phyloP scores from a whole-genome alignment of 2,113 vertebrate species.

The Camelus dromedarius region DNA sequence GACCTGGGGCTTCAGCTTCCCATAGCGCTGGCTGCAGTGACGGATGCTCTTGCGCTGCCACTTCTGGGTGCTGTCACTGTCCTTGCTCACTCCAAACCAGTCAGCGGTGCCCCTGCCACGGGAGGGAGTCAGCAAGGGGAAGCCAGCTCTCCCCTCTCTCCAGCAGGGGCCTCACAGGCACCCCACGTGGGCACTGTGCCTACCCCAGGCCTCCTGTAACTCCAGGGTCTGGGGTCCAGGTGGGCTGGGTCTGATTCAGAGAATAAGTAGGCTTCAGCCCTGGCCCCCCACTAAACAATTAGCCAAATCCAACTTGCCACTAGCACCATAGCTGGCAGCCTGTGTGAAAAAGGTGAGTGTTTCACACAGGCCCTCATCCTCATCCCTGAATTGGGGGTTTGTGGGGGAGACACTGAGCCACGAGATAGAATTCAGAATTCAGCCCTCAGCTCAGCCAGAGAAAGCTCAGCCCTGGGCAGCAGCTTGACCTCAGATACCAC shows the following conservation, averaged over 20 bases:
- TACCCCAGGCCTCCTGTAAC: background rate
- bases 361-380: background rate
- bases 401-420: background rate
- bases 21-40: conserved; percentile 98
- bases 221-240: background rate
- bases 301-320: background rate
- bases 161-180: background rate
- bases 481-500: background rate
- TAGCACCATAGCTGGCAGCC: background rate
- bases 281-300: background rate
- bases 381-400: too few species aligned
- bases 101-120: conserved; percentile 95
- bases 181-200: background rate
- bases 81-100: conserved; percentile 99
- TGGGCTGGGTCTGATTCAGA: background rate
- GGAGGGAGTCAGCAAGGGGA: conserved; percentile 18
- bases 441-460: background rate
- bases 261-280: background rate
- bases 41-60: conserved; percentile 99
- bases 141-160: background rate
- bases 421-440: background rate
- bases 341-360: background rate
- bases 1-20: conserved; percentile 97
- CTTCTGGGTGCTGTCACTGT: conserved; percentile 95
- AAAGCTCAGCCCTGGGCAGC: background rate